These are phyloP conservation scores for Sycophaga agraensis DNA, from an alignment of 1,140 invertebrate species.

Conservation along the genomic window DNA sequence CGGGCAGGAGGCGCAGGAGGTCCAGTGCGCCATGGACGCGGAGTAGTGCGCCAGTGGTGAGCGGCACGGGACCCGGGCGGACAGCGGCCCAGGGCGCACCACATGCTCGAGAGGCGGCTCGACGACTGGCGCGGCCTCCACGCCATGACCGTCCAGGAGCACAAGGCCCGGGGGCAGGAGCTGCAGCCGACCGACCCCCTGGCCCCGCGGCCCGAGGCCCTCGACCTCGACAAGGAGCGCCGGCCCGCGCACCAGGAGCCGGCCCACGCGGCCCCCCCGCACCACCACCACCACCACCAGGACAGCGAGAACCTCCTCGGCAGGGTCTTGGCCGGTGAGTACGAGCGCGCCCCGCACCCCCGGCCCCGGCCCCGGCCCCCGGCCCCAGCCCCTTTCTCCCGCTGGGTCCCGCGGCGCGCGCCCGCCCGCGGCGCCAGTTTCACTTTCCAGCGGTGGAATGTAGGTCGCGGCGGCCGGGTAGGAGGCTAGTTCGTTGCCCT, in stretches of 20 bases:
- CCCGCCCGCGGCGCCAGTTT: constrained; percentile 48
- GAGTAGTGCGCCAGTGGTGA: too few relatives aligned
- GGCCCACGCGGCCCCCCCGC: too few relatives aligned
- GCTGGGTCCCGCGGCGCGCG: not conserved
- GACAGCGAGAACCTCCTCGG: constrained; percentile 55
- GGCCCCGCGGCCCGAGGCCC: not conserved
- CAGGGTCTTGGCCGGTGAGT: constrained; percentile 56
- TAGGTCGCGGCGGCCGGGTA: constrained; percentile 57
- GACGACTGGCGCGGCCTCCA: constrained; percentile 38
- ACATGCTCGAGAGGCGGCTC: constrained; percentile 39
- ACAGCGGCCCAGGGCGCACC: not conserved
- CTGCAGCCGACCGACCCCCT: too few relatives aligned
- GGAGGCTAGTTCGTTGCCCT: constrained; percentile 59
- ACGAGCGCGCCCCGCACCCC: too few relatives aligned
- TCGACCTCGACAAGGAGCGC: constrained; percentile 42
- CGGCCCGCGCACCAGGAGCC: constrained; percentile 27
- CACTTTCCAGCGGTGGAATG: constrained; percentile 59
- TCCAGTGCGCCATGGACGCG: too few relatives aligned
- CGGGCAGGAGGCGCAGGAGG: not conserved
- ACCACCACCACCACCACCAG: constrained; percentile 32
- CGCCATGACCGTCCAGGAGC: constrained; percentile 55
- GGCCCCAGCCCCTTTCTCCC: too few relatives aligned
- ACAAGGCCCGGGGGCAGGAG: constrained; percentile 43
- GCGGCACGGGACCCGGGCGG: not conserved
- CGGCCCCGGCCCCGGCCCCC: too few relatives aligned